Percentiles rank a stretch among this genome's conserved stretches.
phyloP scores from a whole-genome alignment of 2,797 vertebrate species.

The Pangasius djambal region DNA sequence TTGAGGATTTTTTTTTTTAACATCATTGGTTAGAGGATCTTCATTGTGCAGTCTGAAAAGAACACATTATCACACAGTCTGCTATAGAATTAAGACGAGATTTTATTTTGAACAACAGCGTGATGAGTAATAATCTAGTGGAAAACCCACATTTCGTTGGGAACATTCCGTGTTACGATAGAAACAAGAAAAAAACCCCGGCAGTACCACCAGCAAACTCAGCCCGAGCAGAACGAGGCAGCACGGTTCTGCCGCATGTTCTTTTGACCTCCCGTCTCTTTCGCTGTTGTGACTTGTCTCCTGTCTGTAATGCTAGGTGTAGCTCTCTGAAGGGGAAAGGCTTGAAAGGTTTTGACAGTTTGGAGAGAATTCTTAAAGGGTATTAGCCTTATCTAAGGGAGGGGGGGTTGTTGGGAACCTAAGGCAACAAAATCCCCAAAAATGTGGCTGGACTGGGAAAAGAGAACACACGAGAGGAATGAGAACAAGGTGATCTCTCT shows the following conservation, averaged over 20 bases:
- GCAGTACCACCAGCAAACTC: not conserved
- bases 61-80: not conserved
- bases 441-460: conserved; percentile 22
- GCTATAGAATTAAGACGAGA: not conserved
- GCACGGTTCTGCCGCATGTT: not conserved
- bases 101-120: not conserved
- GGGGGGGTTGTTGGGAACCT: conserved; percentile 12
- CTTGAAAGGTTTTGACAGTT: conserved; percentile 49
- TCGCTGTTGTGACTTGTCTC: conserved; percentile 50
- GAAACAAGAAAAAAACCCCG: not conserved
- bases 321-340: conserved; percentile 33
- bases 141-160: not conserved
- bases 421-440: conserved; percentile 47
- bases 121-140: not conserved
- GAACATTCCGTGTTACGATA: not conserved
- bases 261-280: conserved; percentile 26
- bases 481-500: conserved; percentile 5
- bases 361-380: conserved; percentile 44
- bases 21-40: not conserved
- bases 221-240: not conserved
- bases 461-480: conserved; percentile 6
- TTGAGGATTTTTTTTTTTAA: not conserved
- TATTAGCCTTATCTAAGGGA: conserved; percentile 40
- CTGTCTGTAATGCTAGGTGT: not conserved
- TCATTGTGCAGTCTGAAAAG: not conserved